Evolutionary conservation across 2,888 invertebrate species (phyloP).

Genomic region (Oligia strigilis): DNA sequence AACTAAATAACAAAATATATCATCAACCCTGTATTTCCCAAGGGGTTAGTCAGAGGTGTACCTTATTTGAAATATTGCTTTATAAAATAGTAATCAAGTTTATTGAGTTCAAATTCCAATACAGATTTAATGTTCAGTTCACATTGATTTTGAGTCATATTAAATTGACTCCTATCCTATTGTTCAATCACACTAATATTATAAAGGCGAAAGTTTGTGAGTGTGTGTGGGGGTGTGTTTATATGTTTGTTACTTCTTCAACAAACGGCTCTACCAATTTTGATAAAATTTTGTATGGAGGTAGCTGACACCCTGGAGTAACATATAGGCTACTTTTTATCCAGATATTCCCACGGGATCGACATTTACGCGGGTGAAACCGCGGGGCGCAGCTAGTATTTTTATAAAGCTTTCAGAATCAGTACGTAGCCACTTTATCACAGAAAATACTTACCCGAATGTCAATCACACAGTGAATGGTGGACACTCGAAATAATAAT

Average conservation of each 20-base stretch:
- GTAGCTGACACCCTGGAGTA: no score
- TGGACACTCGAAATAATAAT: slow-evolving; percentile 29
- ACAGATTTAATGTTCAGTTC: not conserved
- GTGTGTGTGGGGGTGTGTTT: no score
- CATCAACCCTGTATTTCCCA: no score
- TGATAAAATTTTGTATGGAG: no score
- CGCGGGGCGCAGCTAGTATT: not conserved
- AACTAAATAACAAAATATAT: no score
- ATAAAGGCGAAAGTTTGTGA: no score
- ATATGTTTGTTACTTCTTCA: no score
- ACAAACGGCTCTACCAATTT: no score
- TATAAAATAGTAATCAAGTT: not conserved
- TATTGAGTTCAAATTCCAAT: not conserved
- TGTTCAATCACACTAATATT: not conserved
- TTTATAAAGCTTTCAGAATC: slow-evolving; percentile 14
- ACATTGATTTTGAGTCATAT: not conserved
- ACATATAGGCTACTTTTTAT: no score
- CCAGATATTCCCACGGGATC: no score
- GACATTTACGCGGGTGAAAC: no score
- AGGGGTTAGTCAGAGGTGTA: no score
- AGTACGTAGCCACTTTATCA: slow-evolving; percentile 23
- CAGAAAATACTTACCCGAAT: slow-evolving; percentile 32
- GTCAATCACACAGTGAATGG: slow-evolving; percentile 48
- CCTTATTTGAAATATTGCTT: not conserved
- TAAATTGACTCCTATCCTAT: not conserved